These are phyloP conservation scores for Stenodera caucasica DNA, from an alignment of 2,888 invertebrate species.

Conservation along the genomic window DNA sequence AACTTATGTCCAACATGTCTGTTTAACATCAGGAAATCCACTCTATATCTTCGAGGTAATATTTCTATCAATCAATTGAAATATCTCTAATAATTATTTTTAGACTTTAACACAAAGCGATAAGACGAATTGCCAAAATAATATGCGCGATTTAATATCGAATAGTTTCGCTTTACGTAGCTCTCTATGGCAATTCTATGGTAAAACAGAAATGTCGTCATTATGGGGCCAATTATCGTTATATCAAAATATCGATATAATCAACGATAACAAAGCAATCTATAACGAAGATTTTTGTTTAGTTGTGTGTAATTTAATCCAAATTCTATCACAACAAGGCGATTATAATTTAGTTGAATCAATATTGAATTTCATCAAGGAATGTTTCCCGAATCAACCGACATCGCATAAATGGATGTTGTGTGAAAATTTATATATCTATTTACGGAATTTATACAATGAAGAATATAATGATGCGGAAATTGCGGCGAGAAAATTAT, in stretches of 20 bases:
- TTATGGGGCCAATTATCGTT: slow-evolving; percentile 79
- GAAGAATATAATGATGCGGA: slow-evolving; percentile 73
- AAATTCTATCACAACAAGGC: slow-evolving; percentile 60
- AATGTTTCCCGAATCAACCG: slow-evolving; percentile 66
- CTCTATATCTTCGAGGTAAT: slow-evolving; percentile 67
- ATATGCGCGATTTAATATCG: slow-evolving; percentile 77
- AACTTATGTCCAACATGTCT: slow-evolving; percentile 76
- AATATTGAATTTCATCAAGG: slow-evolving; percentile 65
- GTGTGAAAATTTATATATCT: slow-evolving; percentile 62
- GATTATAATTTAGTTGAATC: slow-evolving; percentile 61
- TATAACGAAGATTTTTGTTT: slow-evolving; percentile 72
- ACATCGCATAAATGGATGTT: slow-evolving; percentile 68
- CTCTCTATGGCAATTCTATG: slow-evolving; percentile 86
- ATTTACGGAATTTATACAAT: slow-evolving; percentile 51
- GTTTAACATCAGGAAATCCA: slow-evolving; percentile 68
- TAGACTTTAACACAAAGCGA: slow-evolving; percentile 79
- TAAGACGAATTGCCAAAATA: slow-evolving; percentile 81
- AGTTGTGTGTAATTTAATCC: slow-evolving; percentile 69
- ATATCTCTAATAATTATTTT: slow-evolving; percentile 14
- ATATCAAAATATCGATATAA: slow-evolving; percentile 70
- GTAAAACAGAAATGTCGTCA: slow-evolving; percentile 82
- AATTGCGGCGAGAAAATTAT: slow-evolving; percentile 67
- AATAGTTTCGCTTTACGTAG: slow-evolving; percentile 81
- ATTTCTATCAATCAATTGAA: neutral
- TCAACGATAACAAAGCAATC: slow-evolving; percentile 52